phyloP scores from a whole-genome alignment of 1,140 invertebrate species.

The Drosophila busckii region DNA sequence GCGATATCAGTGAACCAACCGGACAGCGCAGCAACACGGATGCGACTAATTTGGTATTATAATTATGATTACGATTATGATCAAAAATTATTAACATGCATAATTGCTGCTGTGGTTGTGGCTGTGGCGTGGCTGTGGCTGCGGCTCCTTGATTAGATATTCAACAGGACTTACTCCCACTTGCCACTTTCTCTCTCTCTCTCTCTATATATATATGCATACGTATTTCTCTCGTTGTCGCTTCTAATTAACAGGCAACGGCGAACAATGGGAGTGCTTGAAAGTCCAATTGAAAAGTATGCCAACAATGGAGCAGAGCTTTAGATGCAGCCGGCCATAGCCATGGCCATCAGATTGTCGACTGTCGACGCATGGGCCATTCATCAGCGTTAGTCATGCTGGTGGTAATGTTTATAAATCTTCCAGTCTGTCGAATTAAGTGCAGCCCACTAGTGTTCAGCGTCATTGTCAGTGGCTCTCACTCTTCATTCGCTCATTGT shows the following conservation, averaged over 20 bases:
- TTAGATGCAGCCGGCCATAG: background rate
- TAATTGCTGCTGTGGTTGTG: conserved; percentile 6
- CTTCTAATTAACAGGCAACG: no score
- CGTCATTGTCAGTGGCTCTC: background rate
- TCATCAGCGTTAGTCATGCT: conserved; percentile 29
- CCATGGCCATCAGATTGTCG: conserved; percentile 1
- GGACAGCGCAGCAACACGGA: conserved; percentile 4
- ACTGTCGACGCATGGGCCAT: conserved; percentile 20
- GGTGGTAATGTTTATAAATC: conserved; percentile 52
- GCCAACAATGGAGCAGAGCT: background rate
- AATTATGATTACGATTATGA: conserved; percentile 11
- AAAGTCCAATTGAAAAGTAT: conserved; percentile 9
- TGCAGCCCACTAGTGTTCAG: background rate
- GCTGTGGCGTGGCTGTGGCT: no score
- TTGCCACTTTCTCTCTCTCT: no score
- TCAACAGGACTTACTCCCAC: background rate
- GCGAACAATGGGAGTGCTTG: no score
- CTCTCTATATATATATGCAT: no score
- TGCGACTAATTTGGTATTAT: conserved; percentile 22
- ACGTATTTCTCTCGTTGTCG: no score
- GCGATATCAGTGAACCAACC: no score
- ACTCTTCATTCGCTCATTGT: background rate
- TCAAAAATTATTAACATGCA: conserved; percentile 15
- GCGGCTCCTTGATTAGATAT: conserved; percentile 11
- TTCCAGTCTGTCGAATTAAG: conserved; percentile 59